Conservation (phyloP, 2,888 invertebrate genomes). For the Tipula vernalis region DNA sequence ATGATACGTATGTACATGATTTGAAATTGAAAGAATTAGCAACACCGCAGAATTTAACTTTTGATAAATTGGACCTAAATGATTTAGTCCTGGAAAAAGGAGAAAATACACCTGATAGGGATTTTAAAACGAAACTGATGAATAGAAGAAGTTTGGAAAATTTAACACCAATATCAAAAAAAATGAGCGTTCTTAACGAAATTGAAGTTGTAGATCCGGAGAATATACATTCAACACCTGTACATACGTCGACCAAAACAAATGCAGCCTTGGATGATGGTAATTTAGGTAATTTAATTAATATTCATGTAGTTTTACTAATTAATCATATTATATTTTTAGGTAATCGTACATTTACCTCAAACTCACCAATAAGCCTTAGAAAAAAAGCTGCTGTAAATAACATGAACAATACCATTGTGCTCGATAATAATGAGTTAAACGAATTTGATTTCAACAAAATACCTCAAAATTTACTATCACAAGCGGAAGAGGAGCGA, state of each 20-base stretch:
- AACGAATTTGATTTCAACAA: constrained; percentile 9
- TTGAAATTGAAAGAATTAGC: neutral
- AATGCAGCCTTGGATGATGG: neutral
- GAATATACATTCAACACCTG: neutral
- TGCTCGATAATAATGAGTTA: neutral
- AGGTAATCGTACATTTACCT: neutral
- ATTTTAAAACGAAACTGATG: neutral
- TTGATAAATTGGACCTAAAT: neutral
- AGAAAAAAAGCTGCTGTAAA: neutral
- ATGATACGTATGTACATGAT: neutral
- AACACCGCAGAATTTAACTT: neutral
- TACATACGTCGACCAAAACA: neutral
- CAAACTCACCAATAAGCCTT: neutral
- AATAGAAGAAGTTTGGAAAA: neutral
- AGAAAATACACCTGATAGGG: neutral
- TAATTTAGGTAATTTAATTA: neutral
- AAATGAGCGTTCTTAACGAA: neutral
- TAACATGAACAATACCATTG: neutral
- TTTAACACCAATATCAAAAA: neutral
- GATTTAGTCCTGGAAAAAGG: neutral
- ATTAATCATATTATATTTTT: neutral
- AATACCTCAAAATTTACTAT: constrained; percentile 8
- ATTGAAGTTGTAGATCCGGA: neutral
- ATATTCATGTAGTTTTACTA: neutral
- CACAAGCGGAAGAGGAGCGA: constrained; percentile 12